Conservation (phyloP, 2,797 vertebrate species). For the Hoplostethus mediterraneus region DNA sequence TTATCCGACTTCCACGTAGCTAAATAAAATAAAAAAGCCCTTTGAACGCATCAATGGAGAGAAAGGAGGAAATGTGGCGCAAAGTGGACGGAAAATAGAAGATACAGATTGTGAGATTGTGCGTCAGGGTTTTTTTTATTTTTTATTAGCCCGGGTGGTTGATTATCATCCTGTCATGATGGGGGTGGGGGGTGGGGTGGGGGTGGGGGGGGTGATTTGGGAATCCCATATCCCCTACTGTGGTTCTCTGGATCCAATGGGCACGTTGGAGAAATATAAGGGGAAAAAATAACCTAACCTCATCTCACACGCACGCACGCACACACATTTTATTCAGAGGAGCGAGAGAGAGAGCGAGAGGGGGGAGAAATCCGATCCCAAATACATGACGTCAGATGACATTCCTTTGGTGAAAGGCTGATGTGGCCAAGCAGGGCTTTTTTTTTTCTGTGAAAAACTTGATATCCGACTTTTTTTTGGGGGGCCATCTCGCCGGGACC, state of each 20-base stretch:
- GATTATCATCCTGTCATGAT: slow-evolving; percentile 50
- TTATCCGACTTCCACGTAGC: slow-evolving; percentile 19
- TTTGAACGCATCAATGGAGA: neutral
- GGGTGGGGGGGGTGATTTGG: slow-evolving; percentile 14
- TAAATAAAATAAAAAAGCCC: neutral
- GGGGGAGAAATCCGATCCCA: slow-evolving; percentile 77
- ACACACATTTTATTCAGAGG: slow-evolving; percentile 32
- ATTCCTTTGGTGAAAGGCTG: slow-evolving; percentile 81
- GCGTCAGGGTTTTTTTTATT: neutral
- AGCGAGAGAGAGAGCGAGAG: slow-evolving; percentile 1
- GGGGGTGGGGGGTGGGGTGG: neutral
- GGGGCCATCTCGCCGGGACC: slow-evolving; percentile 1
- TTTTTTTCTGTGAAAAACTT: slow-evolving; percentile 43
- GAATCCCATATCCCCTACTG: slow-evolving; percentile 10
- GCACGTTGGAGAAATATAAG: slow-evolving; percentile 78
- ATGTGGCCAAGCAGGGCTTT: slow-evolving; percentile 71
- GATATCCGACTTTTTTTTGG: slow-evolving; percentile 41
- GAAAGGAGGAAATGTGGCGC: neutral
- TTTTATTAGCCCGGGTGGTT: slow-evolving; percentile 26
- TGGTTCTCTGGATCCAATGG: slow-evolving; percentile 77
- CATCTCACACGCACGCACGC: slow-evolving; percentile 23
- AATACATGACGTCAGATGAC: slow-evolving; percentile 83
- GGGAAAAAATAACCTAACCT: slow-evolving; percentile 69
- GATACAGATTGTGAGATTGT: slow-evolving; percentile 2
- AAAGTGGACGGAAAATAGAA: neutral